Evolutionary conservation across 2,113 vertebrate species (phyloP), one percentile per base, ranked within the genome.

Genomic region (Sebastes schlegelii): DNA sequence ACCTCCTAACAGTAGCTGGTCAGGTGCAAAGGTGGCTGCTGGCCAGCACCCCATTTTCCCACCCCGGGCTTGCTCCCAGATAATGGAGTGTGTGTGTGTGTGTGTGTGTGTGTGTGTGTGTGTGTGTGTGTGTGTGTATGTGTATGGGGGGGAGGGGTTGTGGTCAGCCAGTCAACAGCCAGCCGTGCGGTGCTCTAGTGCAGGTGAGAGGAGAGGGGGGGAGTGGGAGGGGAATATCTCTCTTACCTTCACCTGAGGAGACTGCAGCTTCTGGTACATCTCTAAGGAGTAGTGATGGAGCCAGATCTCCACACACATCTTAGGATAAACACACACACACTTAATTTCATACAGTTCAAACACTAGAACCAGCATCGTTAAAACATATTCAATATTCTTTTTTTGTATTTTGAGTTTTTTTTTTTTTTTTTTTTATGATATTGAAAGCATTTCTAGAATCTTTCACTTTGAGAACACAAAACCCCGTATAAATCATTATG

Each of bases 221-320:
- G 3, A 17, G 6, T 1, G 52, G 14, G 1, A 19, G 23, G 13
- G 19, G 3, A 0, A 23, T 19, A 23, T 42, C 6, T 51, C 21
- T 74, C 93, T 96, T 97, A 99, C 98, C 98, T 99, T 99, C 85
- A 97, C 96, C 0, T 99, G 98, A 74, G 98, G 98, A 79, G 98
- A 99, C 93, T 99, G 98, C 91, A 99, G 96, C 91, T 99, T 99
- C 93, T 99, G 98, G 87, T 99, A 99, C 96, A 98, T 96, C 88
- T 99, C 98, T 94, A 99, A 88, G 6, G 98, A 99, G 88, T 98
- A 99, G 93, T 99, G 98, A 86, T 99, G 98, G 79, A 99, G 97
- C 98, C 98, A 99, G 92, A 99, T 96, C 92, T 99, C 98, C 88
- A 99, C 97, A 93, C 99, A 99, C 88, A 99, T 96, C 98, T 99